A percentile compares a stretch with the other conserved stretches of the same genome.
Conservation (phyloP, 2,888 invertebrate species). For the Drosophila monieri region DNA sequence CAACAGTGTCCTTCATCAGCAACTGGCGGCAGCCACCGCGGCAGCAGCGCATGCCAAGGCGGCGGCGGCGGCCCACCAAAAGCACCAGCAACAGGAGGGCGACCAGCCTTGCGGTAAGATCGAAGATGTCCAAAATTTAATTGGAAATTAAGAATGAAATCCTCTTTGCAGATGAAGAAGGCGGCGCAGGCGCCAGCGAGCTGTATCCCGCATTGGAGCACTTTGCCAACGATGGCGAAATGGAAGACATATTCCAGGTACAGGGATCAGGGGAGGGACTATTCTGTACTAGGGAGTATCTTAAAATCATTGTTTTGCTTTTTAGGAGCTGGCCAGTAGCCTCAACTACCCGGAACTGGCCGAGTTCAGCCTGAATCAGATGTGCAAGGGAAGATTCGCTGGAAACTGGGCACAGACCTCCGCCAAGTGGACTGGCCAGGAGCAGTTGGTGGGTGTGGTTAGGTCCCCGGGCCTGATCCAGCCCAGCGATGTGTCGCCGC, state of each 20-base stretch:
- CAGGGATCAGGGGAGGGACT: constrained; percentile 41
- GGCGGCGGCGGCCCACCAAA: constrained; percentile 29
- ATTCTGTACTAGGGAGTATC: too few species aligned
- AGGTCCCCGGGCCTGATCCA: constrained; percentile 76
- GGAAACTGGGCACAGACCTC: constrained; percentile 80
- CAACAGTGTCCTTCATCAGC: constrained; percentile 80
- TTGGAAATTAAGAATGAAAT: not conserved
- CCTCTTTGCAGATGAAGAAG: constrained; percentile 49
- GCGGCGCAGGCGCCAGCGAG: constrained; percentile 62
- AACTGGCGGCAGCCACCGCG: constrained; percentile 69
- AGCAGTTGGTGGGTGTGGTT: constrained; percentile 78
- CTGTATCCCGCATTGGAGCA: constrained; percentile 82
- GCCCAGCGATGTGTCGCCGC: constrained; percentile 71
- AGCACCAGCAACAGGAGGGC: constrained; percentile 41
- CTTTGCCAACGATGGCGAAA: constrained; percentile 80
- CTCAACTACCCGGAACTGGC: constrained; percentile 83
- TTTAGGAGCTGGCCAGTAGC: constrained; percentile 83
- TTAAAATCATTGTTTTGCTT: too few species aligned
- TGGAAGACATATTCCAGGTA: constrained; percentile 84
- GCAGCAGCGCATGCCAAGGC: constrained; percentile 73
- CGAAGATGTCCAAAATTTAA: not conserved
- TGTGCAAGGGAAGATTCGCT: constrained; percentile 84
- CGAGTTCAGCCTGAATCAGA: constrained; percentile 83
- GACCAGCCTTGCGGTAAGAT: constrained; percentile 60
- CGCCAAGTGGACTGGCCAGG: constrained; percentile 80